Evolutionary conservation across 2,113 vertebrate species (phyloP), one percentile per base, ranked within the genome.

Genomic region (Tor tambroides): DNA sequence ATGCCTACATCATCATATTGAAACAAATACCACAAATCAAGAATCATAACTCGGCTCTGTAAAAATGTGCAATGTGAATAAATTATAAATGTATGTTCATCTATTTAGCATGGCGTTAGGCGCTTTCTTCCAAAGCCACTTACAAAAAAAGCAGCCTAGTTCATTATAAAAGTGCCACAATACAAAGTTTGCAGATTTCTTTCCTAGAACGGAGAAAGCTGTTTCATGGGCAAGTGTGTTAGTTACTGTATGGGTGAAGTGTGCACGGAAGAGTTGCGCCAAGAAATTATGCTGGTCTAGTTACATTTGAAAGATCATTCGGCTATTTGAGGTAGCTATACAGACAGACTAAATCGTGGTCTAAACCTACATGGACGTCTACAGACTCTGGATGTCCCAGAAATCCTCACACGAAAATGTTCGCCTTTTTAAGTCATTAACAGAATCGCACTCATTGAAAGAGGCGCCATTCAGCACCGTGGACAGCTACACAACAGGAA

Each of bases 401-500:
- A 75, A 75, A 43, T 75, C 5, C 0, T 6, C 71, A 74, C 35
- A 43, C 38, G 23, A 4, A 43, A 14, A 5, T 5, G 3, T 10
- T 71, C 21, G 8, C 23, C 38, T n/a, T 26, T 26, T 49, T 30
- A 67, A n/a, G n/a, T 28, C n/a, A 43, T n/a, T 43, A 15, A 26
- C 5, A n/a, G 23, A 46, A 75, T 46, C 11, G 72, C 41, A 26
- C 23, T 41, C 6, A 28, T n/a, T 49, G 23, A 65, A 30, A 83
- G 46, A 71, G 26, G 21, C 38, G 19, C 14, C 10, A 30, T 85
- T 89, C 88, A 89, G 88, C 28, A 89, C 88, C 88, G 30, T 54
- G 88, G 88, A 89, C 88, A 89, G 88, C 81, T 54, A 51, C 26
- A 30, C 21, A 10, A 23, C 71, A 74, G 5, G 35, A 72, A 5